Evolutionary conservation across 2,113 vertebrate genomes (phyloP).

Genomic region (Orthonyx spaldingii): DNA sequence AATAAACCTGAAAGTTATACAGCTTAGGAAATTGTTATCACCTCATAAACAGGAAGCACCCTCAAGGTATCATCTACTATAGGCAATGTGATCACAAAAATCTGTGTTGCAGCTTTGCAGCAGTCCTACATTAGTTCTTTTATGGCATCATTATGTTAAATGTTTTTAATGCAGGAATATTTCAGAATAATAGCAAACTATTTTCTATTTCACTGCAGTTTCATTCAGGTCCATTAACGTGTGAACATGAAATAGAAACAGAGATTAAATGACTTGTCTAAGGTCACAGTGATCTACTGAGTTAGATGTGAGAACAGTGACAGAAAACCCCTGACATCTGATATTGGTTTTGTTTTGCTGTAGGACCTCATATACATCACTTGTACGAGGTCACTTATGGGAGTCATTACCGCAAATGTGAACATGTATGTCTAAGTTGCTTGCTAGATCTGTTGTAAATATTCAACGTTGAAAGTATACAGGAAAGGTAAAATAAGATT

Average conservation of each 20-base stretch:
- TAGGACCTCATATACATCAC: background rate
- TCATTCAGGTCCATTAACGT: background rate
- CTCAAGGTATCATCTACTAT: slow-evolving; percentile 56
- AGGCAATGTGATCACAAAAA: slow-evolving; percentile 29
- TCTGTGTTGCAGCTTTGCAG: slow-evolving; percentile 14
- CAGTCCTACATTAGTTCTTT: slow-evolving; percentile 35
- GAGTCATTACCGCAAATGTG: background rate
- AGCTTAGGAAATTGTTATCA: slow-evolving; percentile 44
- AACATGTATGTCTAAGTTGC: background rate
- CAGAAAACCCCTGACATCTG: background rate
- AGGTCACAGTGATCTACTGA: background rate
- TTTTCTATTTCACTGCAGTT: slow-evolving; percentile 45
- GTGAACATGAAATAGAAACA: slow-evolving; percentile 3
- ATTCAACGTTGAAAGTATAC: background rate
- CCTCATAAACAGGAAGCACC: slow-evolving; percentile 56
- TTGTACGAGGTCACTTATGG: background rate
- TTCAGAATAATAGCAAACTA: slow-evolving; percentile 52
- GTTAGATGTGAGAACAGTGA: background rate
- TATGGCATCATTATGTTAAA: slow-evolving; percentile 54
- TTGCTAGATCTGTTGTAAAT: background rate
- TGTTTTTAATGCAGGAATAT: slow-evolving; percentile 48
- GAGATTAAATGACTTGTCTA: background rate
- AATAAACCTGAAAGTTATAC: slow-evolving; percentile 44
- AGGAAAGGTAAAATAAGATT: background rate
- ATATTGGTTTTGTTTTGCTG: background rate